Evolutionary conservation across 2,888 invertebrate genomes (phyloP).

Genomic region (Hyposoter didymator): DNA sequence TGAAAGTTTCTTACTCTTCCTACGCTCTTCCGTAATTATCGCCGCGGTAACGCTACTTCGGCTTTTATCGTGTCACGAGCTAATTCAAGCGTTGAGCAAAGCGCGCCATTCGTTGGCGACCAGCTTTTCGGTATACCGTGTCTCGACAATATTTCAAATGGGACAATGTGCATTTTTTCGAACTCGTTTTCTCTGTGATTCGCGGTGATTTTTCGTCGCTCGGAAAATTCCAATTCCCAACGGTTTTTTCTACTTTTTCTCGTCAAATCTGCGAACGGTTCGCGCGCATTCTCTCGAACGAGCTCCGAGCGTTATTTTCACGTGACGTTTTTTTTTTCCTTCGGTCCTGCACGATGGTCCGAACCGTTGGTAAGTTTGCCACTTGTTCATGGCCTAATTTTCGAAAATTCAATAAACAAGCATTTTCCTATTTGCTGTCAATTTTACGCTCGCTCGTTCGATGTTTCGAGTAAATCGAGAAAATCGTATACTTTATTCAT

Average conservation of each 20-base stretch:
- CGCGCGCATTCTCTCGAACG: background rate
- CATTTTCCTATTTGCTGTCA: background rate
- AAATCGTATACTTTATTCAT: background rate
- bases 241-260: background rate
- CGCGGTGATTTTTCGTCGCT: background rate
- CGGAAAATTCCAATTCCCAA: too few relatives aligned
- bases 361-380: background rate
- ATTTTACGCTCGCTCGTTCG: background rate
- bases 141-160: background rate
- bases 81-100: background rate
- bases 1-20: conserved; percentile 3
- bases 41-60: background rate
- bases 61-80: background rate
- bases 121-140: background rate
- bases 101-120: background rate
- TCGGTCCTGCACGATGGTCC: background rate
- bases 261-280: background rate
- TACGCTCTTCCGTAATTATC: background rate
- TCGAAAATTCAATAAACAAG: background rate
- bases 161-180: too few relatives aligned
- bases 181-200: background rate
- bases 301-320: background rate
- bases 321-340: background rate
- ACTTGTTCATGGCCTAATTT: background rate
- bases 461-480: background rate